Evolutionary conservation across 2,888 invertebrate species (phyloP), one percentile per base, ranked within the genome.

Genomic region (Punctoribates punctum): DNA sequence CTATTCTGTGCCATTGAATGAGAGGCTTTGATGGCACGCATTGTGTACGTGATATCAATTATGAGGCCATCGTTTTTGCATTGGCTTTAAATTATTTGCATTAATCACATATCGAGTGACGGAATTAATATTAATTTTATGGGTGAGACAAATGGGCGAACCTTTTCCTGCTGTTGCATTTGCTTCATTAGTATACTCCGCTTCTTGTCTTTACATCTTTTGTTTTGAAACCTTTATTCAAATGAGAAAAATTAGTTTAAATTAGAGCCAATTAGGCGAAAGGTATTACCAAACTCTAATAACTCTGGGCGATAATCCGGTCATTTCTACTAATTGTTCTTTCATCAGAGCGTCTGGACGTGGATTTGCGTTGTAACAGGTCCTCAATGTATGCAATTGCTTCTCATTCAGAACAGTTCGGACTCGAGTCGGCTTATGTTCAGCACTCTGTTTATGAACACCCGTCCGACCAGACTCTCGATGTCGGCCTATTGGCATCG

Each of bases 321-420:
- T 99, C 97, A 98, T 96, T 86, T 99, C 98, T 60, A 97, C 97
- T 79, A 99, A 88, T 84, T 98, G 97, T 85, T 99, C 99, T 87
- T 99, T 99, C 94, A 97, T 96, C 78, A 98, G 88, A 57, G 99
- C 98, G 86, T 99, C 99, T 54, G 99, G 99, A 74, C 99, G 88
- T 77, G 98, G 96, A 86, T 99, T 99, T 77, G 96, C 95, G 77
- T 92, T 92, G 87, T 99, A 99, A 86, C 97, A 98, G 79, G 96
- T 96, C 86, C 97, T 89, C 81, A 99, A 87, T 9, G 97, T 99
- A 85, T 96, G 96, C 81, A 99, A 87, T 85, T 99, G 99, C 84
- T 96, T 96, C 85, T 99, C 99, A 85, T 97, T 99, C 78, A 99
- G 89, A 51, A 99, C 99, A 2, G 99, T 99, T 80, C 99, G 89